Conservation (phyloP, 2,113 vertebrate genomes). For the Erpornis zantholeuca region DNA sequence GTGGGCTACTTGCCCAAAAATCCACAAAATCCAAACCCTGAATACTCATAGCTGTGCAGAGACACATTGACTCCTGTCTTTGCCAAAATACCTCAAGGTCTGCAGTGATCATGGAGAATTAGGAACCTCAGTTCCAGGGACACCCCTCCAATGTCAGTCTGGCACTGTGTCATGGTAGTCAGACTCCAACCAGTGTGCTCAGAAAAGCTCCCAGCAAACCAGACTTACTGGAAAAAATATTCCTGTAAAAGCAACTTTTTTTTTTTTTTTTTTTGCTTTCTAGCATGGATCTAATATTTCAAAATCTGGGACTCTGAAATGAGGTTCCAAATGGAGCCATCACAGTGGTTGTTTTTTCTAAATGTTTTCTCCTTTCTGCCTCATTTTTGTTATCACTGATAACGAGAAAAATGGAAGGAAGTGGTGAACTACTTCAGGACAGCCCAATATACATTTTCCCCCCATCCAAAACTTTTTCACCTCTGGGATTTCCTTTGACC, state of each 20-base stretch:
- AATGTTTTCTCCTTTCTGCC: not conserved
- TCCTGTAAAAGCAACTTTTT: not conserved
- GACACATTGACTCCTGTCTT: fast-evolving
- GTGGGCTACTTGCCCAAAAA: not conserved
- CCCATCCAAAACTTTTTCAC: not conserved
- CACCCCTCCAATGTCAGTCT: not conserved
- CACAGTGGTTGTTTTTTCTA: not conserved
- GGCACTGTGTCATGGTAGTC: fast-evolving
- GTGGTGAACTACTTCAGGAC: not conserved
- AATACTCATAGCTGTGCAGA: not conserved
- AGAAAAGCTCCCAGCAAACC: not conserved
- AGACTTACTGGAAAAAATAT: not conserved
- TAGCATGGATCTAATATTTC: not conserved
- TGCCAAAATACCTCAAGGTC: not conserved
- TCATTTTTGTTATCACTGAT: not conserved
- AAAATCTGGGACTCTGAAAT: not conserved
- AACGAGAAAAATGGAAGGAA: not conserved
- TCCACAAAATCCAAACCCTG: fast-evolving
- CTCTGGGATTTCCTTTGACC: not conserved
- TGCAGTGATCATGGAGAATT: not conserved
- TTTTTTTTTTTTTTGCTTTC: not conserved
- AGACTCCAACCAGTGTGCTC: not conserved
- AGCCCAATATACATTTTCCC: fast-evolving
- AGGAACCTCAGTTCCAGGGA: not conserved
- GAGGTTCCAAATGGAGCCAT: not conserved